Base-by-base conservation (phyloP, 2,888 invertebrate species). In the Apodemia mormo region DNA sequence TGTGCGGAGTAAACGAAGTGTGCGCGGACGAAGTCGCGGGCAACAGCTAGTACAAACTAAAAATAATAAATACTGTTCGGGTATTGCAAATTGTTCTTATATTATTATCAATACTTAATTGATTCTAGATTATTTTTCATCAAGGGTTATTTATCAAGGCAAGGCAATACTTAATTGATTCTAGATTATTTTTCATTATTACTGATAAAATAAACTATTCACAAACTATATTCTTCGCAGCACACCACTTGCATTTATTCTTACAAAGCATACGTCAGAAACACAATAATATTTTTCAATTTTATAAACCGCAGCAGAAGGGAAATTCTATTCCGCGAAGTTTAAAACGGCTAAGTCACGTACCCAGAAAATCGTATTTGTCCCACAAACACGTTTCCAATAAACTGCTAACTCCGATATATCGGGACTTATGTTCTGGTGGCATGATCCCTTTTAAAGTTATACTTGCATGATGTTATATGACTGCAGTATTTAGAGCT, bases 331-430 rank as follows among this genome's bases (percentile, higher is more conserved):
- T 77, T 77, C 76, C 75, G 76, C 69, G 70, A 74, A 76, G 78
- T 75, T 81, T 82, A 79, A 80, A 80, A 78, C 70, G 79, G 73
- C 68, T 75, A 75, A 77, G 80, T 84, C 90, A 89, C 90, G 90
- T 90, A 79, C 71, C 76, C 78, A 79, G 83, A 77, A 85, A 90
- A 90, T 87, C 84, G 85, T 86, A 85, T 90, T 89, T 87, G 85
- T 81, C 84, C 83, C 82, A 77, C 84, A 84, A 86, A 88, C 88
- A 90, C 86, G 87, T 85, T 77, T 77, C 77, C 84, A 84, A 85
- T 89, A 87, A 85, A 88, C 85, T 84, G 86, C 83, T 86, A 86
- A 86, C 82, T 89, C 80, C 82, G 83, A 87, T 87, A 86, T 82
- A 80, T 78, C 71, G 77, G 72, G 74, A 65, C 71, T 67, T 74